Percentiles rank a stretch among this genome's conserved stretches.
Conservation (phyloP, 1,140 invertebrate species). For the Gonioctena quinquepunctata region DNA sequence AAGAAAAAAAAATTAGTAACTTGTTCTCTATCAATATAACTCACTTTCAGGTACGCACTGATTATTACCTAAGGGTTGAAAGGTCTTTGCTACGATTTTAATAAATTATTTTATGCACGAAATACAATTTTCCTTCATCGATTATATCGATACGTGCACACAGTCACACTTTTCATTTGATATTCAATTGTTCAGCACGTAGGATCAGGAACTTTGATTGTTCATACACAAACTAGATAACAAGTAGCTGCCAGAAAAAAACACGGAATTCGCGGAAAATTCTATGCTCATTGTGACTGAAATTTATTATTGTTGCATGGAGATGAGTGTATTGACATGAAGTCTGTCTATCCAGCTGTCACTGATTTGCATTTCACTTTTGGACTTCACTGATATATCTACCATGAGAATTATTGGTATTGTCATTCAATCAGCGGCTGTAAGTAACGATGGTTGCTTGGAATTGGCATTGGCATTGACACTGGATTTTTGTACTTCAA, state of each 20-base stretch:
- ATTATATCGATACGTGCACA: too few species aligned
- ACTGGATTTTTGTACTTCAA: not conserved
- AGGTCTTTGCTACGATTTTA: too few species aligned
- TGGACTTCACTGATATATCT: not conserved
- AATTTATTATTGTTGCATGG: not conserved
- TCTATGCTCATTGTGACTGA: not conserved
- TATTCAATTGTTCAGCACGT: too few species aligned
- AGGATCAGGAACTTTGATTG: not conserved
- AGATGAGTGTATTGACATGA: not conserved
- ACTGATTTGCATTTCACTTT: not conserved
- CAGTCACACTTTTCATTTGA: too few species aligned
- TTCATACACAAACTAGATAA: not conserved
- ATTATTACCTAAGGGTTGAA: too few species aligned
- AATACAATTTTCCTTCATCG: too few species aligned
- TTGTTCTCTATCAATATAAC: too few species aligned
- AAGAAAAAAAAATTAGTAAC: too few species aligned
- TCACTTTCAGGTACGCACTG: too few species aligned
- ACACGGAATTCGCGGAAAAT: not conserved
- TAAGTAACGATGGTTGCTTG: not conserved
- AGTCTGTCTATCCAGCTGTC: not conserved
- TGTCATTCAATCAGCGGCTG: not conserved
- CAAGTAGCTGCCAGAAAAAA: not conserved
- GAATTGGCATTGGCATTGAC: not conserved
- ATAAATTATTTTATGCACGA: too few species aligned
- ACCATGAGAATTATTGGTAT: not conserved